Conservation (phyloP, 1,140 invertebrate species). For the Caligus rogercresseyi region DNA sequence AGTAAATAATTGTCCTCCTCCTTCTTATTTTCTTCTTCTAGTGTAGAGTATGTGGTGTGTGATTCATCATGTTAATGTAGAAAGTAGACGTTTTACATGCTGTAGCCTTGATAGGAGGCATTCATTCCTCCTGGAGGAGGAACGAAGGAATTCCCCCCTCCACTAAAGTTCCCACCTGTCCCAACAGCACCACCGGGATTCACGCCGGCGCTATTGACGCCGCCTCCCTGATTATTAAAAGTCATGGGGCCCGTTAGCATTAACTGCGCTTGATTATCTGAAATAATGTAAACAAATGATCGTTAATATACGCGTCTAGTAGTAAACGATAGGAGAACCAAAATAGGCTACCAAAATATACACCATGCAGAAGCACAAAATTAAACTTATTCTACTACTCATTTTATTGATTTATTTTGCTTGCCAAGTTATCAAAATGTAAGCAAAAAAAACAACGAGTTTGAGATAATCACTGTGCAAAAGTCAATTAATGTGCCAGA, state of each 20-base stretch:
- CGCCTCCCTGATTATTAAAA: slow-evolving; percentile 50
- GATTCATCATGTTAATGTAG: too few relatives aligned
- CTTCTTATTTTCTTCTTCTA: too few relatives aligned
- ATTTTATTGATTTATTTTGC: neutral
- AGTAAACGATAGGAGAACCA: neutral
- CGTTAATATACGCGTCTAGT: neutral
- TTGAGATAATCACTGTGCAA: too few relatives aligned
- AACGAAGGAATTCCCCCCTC: slow-evolving; percentile 35
- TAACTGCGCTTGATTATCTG: slow-evolving; percentile 20
- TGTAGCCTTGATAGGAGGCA: slow-evolving; percentile 49
- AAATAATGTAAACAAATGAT: neutral
- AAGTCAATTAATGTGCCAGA: too few relatives aligned
- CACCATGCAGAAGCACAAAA: too few relatives aligned
- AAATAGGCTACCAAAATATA: too few relatives aligned
- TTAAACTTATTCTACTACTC: neutral
- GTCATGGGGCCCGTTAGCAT: slow-evolving; percentile 17
- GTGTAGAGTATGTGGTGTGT: too few relatives aligned
- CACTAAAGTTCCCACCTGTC: slow-evolving; percentile 48
- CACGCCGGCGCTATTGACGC: too few relatives aligned
- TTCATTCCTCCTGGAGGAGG: slow-evolving; percentile 28
- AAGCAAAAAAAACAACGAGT: slow-evolving; percentile 14
- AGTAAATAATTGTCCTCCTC: too few relatives aligned
- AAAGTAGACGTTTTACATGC: too few relatives aligned
- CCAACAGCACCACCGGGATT: slow-evolving; percentile 43
- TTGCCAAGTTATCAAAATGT: neutral